These are phyloP conservation scores for Lampropteryx suffumata DNA, from an alignment of 2,888 invertebrate species.

Conservation along the genomic window DNA sequence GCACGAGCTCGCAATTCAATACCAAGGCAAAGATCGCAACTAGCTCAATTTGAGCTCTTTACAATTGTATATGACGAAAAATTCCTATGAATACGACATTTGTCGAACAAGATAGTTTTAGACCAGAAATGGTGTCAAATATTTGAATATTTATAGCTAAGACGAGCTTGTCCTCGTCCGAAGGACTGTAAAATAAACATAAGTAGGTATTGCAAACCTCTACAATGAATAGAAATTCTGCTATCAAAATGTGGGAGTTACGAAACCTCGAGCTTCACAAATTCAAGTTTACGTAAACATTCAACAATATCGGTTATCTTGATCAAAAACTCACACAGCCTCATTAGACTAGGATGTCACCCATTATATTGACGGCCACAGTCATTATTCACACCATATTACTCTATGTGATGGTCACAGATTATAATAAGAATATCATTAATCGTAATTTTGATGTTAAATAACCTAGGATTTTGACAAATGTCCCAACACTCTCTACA, in stretches of 20 bases:
- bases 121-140: no score
- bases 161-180: conserved; percentile 8
- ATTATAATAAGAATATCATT: conserved; percentile 8
- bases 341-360: conserved; percentile 15
- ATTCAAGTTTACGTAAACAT: neutral
- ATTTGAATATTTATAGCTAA: no score
- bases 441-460: neutral
- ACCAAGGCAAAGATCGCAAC: conserved; percentile 7
- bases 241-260: conserved; percentile 3
- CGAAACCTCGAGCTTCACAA: conserved; percentile 5
- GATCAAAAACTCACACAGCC: conserved; percentile 18
- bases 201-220: neutral
- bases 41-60: neutral
- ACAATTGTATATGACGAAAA: no score
- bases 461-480: neutral
- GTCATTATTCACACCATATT: conserved; percentile 10
- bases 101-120: no score
- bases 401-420: conserved; percentile 16
- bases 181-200: neutral
- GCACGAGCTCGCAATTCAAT: conserved; percentile 16
- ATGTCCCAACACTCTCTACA: neutral
- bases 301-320: conserved; percentile 8
- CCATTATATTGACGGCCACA: conserved; percentile 15
- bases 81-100: no score
- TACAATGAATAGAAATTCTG: no score